Conservation (phyloP, 2,113 vertebrate species). For the Trogon melanurus region DNA sequence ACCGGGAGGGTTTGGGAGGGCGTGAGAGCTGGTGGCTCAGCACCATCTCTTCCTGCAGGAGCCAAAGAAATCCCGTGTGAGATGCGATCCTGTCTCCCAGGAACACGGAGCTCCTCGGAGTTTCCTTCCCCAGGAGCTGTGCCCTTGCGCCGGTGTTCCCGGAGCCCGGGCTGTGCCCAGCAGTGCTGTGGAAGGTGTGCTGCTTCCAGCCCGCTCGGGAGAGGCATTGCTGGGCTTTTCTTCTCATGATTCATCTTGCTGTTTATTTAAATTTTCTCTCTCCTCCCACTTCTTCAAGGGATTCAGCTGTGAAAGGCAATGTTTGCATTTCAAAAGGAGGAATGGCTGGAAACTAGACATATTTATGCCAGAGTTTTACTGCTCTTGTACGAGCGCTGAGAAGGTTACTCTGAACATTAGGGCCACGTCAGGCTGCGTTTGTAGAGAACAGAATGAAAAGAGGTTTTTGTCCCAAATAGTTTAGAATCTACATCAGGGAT, state of each 20-base stretch:
- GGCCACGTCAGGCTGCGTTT: accelerated
- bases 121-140: not conserved
- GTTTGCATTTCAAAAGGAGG: not conserved
- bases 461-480: not conserved
- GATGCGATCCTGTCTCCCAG: accelerated
- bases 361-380: not conserved
- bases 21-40: not conserved
- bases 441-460: not conserved
- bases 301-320: not conserved
- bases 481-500: not conserved
- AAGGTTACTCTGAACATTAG: not conserved
- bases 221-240: not conserved
- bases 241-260: not conserved
- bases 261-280: not conserved
- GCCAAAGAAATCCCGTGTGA: accelerated
- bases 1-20: not conserved
- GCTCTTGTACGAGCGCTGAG: not conserved
- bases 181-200: not conserved
- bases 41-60: not conserved
- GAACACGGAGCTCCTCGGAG: accelerated
- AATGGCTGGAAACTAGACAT: not conserved
- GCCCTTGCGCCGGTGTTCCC: not conserved
- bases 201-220: not conserved
- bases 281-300: not conserved
- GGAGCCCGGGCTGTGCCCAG: not conserved